Evolutionary conservation across 2,797 vertebrate species (phyloP).

Genomic region (Onychomys leucogaster): DNA sequence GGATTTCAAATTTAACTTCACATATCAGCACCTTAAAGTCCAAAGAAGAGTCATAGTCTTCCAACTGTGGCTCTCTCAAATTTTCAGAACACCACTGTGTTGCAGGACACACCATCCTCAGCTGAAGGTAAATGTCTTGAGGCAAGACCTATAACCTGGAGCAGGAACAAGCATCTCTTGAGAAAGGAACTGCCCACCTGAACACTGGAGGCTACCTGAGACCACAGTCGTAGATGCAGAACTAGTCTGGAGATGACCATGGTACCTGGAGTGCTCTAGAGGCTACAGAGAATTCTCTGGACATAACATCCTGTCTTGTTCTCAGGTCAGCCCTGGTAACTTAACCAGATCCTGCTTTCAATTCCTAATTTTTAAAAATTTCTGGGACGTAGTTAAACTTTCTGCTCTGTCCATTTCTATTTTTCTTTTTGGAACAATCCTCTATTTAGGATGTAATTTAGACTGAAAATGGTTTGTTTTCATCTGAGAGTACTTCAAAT

Average conservation of each 20-base stretch:
- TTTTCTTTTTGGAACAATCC: background rate
- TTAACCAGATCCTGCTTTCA: background rate
- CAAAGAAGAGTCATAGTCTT: background rate
- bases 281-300: background rate
- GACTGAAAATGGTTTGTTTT: too few species aligned
- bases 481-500: too few species aligned
- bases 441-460: background rate
- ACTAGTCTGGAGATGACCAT: background rate
- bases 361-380: too few species aligned
- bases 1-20: background rate
- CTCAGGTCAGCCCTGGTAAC: background rate
- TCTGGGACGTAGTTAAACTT: too few species aligned
- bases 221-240: background rate
- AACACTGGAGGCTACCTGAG: too few species aligned
- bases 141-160: too few species aligned
- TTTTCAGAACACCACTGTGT: background rate
- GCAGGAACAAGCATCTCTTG: too few species aligned
- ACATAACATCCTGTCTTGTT: background rate
- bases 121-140: too few species aligned
- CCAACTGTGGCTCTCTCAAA: background rate
- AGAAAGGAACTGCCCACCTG: too few species aligned
- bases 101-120: too few species aligned
- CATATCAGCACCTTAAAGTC: background rate
- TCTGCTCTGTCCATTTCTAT: too few species aligned
- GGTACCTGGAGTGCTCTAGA: background rate